Evolutionary conservation across 1,140 invertebrate species (phyloP).

Genomic region (Varroa destructor): DNA sequence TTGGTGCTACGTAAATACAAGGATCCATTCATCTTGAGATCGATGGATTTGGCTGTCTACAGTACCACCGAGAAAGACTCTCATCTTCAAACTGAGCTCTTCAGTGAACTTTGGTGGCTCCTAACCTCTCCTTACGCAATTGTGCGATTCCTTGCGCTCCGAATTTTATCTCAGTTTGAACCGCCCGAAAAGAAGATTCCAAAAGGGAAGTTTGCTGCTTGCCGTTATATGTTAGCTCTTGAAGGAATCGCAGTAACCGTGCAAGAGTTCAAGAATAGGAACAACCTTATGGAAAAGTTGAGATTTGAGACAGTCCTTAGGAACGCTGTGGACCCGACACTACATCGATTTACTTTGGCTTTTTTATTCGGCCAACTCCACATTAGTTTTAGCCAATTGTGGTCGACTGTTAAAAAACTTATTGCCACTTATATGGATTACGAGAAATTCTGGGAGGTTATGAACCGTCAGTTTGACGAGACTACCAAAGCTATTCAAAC

Average conservation of each 20-base stretch:
- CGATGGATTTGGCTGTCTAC: slow-evolving; percentile 13
- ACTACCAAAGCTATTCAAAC: slow-evolving; percentile 37
- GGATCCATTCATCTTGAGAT: slow-evolving; percentile 5
- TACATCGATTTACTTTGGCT: not conserved
- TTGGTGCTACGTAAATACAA: not conserved
- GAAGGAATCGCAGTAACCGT: slow-evolving; percentile 7
- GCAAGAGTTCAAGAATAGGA: slow-evolving; percentile 17
- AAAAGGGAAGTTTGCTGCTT: slow-evolving; percentile 1
- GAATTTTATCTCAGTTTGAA: slow-evolving; percentile 19
- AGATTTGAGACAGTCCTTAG: slow-evolving; percentile 9
- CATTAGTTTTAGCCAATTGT: slow-evolving; percentile 70
- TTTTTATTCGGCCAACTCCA: slow-evolving; percentile 60
- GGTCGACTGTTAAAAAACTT: slow-evolving; percentile 60
- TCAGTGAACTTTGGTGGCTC: slow-evolving; percentile 16
- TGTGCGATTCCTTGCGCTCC: slow-evolving; percentile 2
- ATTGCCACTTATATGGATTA: slow-evolving; percentile 54
- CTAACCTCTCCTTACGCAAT: slow-evolving; percentile 2
- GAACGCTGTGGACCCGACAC: not conserved
- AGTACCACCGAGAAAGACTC: not conserved
- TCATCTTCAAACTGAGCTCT: not conserved
- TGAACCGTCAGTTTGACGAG: slow-evolving; percentile 49
- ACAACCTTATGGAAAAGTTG: slow-evolving; percentile 19
- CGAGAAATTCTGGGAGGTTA: slow-evolving; percentile 62
- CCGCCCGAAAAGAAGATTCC: not conserved
- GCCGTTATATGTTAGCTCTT: slow-evolving; percentile 14